A percentile compares a stretch with the other conserved stretches of the same genome.
phyloP scores from a whole-genome alignment of 2,113 vertebrate species.

The Scartelaos histophorus region DNA sequence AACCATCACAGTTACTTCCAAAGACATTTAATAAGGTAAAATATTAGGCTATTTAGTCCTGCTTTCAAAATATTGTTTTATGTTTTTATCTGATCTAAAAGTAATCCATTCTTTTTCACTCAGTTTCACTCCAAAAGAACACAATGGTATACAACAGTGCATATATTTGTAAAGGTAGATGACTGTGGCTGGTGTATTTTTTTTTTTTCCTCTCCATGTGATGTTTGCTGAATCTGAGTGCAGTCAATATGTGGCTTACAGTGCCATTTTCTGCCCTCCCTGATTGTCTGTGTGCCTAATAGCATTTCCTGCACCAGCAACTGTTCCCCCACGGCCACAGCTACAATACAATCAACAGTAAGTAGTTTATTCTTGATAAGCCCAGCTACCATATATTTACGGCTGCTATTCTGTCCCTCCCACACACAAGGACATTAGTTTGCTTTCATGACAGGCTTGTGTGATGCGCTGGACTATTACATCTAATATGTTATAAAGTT shows the following conservation, averaged over 20 bases:
- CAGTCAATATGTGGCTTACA: constrained; percentile 49
- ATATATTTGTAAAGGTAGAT: background rate
- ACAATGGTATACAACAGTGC: background rate
- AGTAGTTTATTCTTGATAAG: constrained; percentile 58
- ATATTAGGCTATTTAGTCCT: too few relatives aligned
- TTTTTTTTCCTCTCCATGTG: constrained; percentile 33
- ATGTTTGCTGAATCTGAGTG: constrained; percentile 15
- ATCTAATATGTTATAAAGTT: constrained; percentile 43
- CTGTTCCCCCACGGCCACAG: constrained; percentile 49
- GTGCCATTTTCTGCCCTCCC: constrained; percentile 38
- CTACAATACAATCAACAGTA: constrained; percentile 51
- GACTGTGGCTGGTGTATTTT: constrained; percentile 2
- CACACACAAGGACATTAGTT: constrained; percentile 49
- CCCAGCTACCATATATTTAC: constrained; percentile 41
- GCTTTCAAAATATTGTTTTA: too few relatives aligned
- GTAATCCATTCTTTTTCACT: too few relatives aligned
- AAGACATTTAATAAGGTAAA: too few relatives aligned
- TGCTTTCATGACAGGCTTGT: constrained; percentile 43
- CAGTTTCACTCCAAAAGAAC: background rate
- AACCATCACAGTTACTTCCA: too few relatives aligned
- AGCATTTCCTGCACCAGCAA: constrained; percentile 49
- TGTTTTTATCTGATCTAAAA: too few relatives aligned
- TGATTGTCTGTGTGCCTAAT: constrained; percentile 54
- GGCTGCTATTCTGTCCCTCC: constrained; percentile 38
- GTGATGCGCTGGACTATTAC: constrained; percentile 46